Evolutionary conservation across 2,888 invertebrate species (phyloP), one percentile per base, ranked within the genome.

Genomic region (Hypsopygia costalis): DNA sequence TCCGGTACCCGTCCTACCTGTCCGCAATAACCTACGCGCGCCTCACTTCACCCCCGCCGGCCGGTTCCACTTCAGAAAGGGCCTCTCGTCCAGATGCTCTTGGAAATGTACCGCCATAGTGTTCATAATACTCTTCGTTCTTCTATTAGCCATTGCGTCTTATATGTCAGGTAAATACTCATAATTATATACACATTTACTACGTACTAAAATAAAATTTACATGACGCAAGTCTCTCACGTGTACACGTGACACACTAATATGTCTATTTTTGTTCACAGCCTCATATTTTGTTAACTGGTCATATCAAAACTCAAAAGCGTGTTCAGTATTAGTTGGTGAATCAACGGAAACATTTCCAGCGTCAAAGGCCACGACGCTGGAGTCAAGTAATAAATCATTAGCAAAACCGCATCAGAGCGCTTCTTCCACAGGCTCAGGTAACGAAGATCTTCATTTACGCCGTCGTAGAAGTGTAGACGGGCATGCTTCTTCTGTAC

Each of bases 91-190:
- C 59, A 91, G 92, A 65, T 98, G 98, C 87, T 95, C 96, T 51
- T 97, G 97, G 96, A 95, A 95, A 81, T 96, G 97, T 85, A 93
- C 96, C 58, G 96, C 97, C 51, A 94, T 98, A 73, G 93, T 94
- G 57, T 94, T 96, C 75, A 94, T 97, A 72, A 92, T 95, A 81
- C 91, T 97, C 62, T 93, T 95, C 61, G 92, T 95, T 62, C 91
- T 95, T 66, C 91, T 97, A 60, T 92, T 94, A 68, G 94, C 96
- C 55, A 94, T 95, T 55, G 91, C 97, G 57, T 93, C 94, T 58
- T 96, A 96, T 88, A 93, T 97, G 89, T 94, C 95, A 90, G 96
- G 97, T 97, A 87, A 69, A 66, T 55, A 22, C 31, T 20, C 30
- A 30, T 12, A 12, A n/a, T 36, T 27, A 8, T 7, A 12, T 9